Conservation (phyloP, 2,888 invertebrate species). For the Panzeria rudis region DNA sequence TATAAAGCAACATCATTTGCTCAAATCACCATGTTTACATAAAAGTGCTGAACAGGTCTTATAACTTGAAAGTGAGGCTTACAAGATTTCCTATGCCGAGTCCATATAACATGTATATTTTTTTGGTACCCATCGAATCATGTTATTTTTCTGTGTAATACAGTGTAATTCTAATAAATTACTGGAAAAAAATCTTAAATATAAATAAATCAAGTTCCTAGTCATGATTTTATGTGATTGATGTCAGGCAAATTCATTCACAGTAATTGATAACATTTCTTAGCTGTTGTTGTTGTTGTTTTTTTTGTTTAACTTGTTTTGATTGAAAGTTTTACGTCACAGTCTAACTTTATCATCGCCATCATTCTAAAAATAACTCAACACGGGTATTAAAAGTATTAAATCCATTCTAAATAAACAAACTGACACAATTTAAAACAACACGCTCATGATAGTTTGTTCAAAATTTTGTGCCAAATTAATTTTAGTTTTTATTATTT, state of each 20-base stretch:
- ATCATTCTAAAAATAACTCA: background rate
- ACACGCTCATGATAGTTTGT: background rate
- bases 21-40: no score
- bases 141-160: no score
- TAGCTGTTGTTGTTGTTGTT: background rate
- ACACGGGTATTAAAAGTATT: background rate
- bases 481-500: background rate
- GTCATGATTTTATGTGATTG: background rate
- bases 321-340: constrained; percentile 5
- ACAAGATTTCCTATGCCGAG: no score
- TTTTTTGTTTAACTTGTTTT: background rate
- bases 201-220: background rate
- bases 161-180: background rate
- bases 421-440: background rate
- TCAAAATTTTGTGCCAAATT: constrained; percentile 4
- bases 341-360: background rate
- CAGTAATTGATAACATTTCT: constrained; percentile 8
- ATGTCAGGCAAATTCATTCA: constrained; percentile 8
- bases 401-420: background rate
- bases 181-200: background rate
- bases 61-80: no score
- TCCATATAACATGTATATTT: no score
- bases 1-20: no score
- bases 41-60: no score
- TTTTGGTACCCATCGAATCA: no score